These are phyloP conservation scores for Neodiprion pinetum DNA, from an alignment of 1,140 invertebrate genomes.

Conservation along the genomic window DNA sequence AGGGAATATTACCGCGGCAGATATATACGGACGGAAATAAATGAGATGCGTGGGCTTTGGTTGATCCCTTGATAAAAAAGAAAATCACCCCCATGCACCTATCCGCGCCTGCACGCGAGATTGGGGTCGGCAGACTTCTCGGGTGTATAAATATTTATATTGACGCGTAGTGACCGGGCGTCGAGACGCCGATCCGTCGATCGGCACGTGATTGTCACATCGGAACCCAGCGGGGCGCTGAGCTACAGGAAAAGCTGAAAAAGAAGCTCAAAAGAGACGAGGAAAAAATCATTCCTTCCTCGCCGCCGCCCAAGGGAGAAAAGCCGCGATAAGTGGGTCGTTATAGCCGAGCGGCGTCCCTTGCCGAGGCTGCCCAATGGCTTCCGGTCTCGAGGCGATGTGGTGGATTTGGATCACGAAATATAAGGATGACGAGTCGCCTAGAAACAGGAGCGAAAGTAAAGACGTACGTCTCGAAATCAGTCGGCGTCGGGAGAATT, in stretches of 20 bases:
- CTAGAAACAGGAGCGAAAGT: too few relatives aligned
- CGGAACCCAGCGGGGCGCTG: not conserved
- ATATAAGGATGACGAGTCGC: too few relatives aligned
- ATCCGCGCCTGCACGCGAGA: not conserved
- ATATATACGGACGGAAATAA: not conserved
- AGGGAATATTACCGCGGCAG: not conserved
- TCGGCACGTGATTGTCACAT: too few relatives aligned
- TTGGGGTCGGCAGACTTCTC: not conserved
- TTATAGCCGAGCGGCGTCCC: not conserved
- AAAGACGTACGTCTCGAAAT: too few relatives aligned
- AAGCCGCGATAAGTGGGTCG: not conserved
- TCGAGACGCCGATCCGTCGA: not conserved
- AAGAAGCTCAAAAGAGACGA: not conserved
- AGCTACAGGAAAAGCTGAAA: not conserved
- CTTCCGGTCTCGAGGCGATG: not conserved
- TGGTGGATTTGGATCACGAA: too few relatives aligned
- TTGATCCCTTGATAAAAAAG: not conserved
- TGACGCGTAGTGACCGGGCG: constrained; percentile 1
- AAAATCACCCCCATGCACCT: not conserved
- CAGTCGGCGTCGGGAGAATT: too few relatives aligned
- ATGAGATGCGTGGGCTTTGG: constrained; percentile 6
- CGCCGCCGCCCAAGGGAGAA: not conserved
- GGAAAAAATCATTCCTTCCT: constrained; percentile 5
- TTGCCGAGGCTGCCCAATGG: not conserved
- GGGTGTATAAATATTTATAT: constrained; percentile 1